Evolutionary conservation across 2,113 vertebrate species (phyloP).

Genomic region (Melozone crissalis): DNA sequence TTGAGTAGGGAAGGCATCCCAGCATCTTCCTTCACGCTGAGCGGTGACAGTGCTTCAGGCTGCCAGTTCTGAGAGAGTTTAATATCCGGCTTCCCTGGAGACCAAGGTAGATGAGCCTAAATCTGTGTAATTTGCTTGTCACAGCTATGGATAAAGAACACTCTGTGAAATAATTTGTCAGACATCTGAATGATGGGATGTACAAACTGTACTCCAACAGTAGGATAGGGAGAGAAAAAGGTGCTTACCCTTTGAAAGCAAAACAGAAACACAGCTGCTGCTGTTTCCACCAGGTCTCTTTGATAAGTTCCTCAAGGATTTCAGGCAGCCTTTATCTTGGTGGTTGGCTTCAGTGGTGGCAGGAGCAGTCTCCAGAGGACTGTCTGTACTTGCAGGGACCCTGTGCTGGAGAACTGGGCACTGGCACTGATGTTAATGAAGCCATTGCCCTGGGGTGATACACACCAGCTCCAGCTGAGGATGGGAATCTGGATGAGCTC

Average conservation of each 20-base stretch:
- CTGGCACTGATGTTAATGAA: not conserved
- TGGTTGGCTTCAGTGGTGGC: not conserved
- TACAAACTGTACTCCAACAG: not conserved
- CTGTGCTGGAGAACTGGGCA: not conserved
- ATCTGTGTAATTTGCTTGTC: slow-evolving; percentile 46
- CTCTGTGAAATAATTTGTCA: not conserved
- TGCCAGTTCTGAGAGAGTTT: not conserved
- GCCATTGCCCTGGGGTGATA: not conserved
- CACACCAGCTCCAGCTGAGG: not conserved
- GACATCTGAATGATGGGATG: not conserved
- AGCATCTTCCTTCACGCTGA: not conserved
- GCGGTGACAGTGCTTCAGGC: not conserved
- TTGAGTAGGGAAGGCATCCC: not conserved
- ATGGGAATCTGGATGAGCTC: not conserved
- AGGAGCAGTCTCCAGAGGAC: not conserved
- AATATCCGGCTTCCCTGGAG: not conserved
- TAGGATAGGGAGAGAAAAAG: not conserved
- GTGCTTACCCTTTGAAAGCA: not conserved
- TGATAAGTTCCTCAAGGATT: rapidly evolving
- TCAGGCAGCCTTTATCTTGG: not conserved
- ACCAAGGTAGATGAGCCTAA: slow-evolving; percentile 25
- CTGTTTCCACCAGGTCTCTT: not conserved
- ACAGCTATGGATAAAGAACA: not conserved
- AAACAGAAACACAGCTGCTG: not conserved
- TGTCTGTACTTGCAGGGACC: not conserved